These are phyloP conservation scores for Ligdia adustata DNA, from an alignment of 2,888 invertebrate species.

Conservation along the genomic window DNA sequence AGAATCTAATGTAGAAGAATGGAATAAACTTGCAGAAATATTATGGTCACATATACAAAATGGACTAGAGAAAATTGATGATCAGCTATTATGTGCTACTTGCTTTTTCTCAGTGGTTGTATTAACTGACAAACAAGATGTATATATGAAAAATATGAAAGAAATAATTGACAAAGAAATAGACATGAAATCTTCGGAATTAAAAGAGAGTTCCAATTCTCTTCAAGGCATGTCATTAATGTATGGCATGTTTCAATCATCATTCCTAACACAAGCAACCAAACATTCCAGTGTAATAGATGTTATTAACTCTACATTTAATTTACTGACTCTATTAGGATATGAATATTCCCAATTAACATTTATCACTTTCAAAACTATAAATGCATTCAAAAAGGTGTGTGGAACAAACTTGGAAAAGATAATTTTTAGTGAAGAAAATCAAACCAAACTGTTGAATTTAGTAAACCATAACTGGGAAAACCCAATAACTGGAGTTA, in stretches of 20 bases:
- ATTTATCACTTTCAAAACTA: conserved; percentile 78
- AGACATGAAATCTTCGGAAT: conserved; percentile 29
- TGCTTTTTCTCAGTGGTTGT: conserved; percentile 64
- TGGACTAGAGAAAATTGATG: conserved; percentile 61
- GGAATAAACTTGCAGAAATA: conserved; percentile 47
- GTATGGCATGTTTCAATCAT: conserved; percentile 75
- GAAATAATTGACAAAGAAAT: conserved; percentile 48
- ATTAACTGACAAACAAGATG: conserved; percentile 47
- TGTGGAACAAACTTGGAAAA: conserved; percentile 58
- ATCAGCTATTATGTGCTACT: conserved; percentile 70
- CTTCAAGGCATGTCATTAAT: conserved; percentile 59
- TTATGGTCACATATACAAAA: conserved; percentile 61
- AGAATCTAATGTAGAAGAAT: conserved; percentile 36
- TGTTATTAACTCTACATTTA: conserved; percentile 52
- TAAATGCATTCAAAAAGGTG: conserved; percentile 71
- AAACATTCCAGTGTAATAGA: conserved; percentile 33
- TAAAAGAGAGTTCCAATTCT: conserved; percentile 38
- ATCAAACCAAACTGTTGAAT: conserved; percentile 69
- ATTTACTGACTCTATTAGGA: conserved; percentile 59
- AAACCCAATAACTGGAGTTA: conserved; percentile 82
- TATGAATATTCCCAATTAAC: conserved; percentile 81
- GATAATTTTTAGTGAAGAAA: conserved; percentile 47
- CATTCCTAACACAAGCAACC: conserved; percentile 46
- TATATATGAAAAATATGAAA: conserved; percentile 50
- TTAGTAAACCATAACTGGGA: conserved; percentile 86